phyloP scores from a whole-genome alignment of 2,888 invertebrate genomes.

The Thalpophila matura region DNA sequence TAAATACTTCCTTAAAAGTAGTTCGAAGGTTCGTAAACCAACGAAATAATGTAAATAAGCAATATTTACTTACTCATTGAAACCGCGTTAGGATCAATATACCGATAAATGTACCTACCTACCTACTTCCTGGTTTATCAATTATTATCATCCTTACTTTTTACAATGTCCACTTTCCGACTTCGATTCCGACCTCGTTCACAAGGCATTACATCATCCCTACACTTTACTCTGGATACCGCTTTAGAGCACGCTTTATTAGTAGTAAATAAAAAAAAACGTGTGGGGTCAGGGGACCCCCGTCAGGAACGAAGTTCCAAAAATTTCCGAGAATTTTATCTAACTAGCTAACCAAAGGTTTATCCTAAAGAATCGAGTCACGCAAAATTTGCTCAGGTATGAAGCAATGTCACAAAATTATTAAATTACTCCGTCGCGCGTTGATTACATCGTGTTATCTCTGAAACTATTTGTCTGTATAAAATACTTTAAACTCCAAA shows the following conservation, averaged over 20 bases:
- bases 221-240: background rate
- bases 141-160: background rate
- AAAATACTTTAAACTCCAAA: too few species aligned
- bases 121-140: constrained; percentile 28
- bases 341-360: too few species aligned
- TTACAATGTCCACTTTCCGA: background rate
- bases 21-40: constrained; percentile 40
- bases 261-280: too few species aligned
- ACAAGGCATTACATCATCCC: background rate
- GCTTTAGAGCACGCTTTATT: background rate
- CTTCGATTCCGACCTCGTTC: background rate
- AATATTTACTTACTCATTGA: constrained; percentile 37
- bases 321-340: too few species aligned
- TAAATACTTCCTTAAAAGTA: constrained; percentile 25
- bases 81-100: constrained; percentile 35
- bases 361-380: too few species aligned
- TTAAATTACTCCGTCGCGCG: too few species aligned
- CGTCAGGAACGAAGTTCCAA: too few species aligned
- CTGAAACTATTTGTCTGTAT: too few species aligned
- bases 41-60: constrained; percentile 32
- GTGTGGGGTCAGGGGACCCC: too few species aligned
- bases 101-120: constrained; percentile 10
- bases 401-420: too few species aligned
- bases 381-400: too few species aligned
- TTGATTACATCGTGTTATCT: too few species aligned